phyloP scores from a whole-genome alignment of 2,797 vertebrate species.

The Philypnodon macrostomus region DNA sequence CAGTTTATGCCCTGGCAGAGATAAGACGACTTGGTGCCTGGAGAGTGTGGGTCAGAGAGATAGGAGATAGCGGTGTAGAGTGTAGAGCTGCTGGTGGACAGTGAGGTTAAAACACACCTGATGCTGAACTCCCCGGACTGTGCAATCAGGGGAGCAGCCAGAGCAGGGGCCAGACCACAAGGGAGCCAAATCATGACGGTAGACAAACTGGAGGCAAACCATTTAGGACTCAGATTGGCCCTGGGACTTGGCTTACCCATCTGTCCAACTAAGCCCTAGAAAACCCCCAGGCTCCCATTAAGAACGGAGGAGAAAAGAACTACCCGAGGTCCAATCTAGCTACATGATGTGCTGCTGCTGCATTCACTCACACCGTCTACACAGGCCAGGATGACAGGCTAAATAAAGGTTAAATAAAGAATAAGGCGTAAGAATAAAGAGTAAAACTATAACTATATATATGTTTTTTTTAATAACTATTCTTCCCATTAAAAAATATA shows the following conservation, averaged over 20 bases:
- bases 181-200: constrained; percentile 70
- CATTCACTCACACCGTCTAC: constrained; percentile 65
- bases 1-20: constrained; percentile 5
- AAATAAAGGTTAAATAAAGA: constrained; percentile 64
- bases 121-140: constrained; percentile 72
- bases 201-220: constrained; percentile 81
- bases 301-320: constrained; percentile 72
- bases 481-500: too few relatives aligned
- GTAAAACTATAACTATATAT: constrained; percentile 18
- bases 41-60: constrained; percentile 38
- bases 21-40: constrained; percentile 7
- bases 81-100: constrained; percentile 30
- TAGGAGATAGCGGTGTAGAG: constrained; percentile 27
- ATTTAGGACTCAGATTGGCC: constrained; percentile 84
- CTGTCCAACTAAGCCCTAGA: constrained; percentile 68
- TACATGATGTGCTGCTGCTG: constrained; percentile 73
- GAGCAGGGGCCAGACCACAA: constrained; percentile 65
- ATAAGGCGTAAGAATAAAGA: constrained; percentile 50
- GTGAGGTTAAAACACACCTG: constrained; percentile 67
- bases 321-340: constrained; percentile 70
- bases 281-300: constrained; percentile 79
- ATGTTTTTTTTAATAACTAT: constrained; percentile 21
- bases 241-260: constrained; percentile 75
- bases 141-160: constrained; percentile 58
- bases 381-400: constrained; percentile 60